phyloP scores from a whole-genome alignment of 2,888 invertebrate genomes.

The Seladonia tumulorum region DNA sequence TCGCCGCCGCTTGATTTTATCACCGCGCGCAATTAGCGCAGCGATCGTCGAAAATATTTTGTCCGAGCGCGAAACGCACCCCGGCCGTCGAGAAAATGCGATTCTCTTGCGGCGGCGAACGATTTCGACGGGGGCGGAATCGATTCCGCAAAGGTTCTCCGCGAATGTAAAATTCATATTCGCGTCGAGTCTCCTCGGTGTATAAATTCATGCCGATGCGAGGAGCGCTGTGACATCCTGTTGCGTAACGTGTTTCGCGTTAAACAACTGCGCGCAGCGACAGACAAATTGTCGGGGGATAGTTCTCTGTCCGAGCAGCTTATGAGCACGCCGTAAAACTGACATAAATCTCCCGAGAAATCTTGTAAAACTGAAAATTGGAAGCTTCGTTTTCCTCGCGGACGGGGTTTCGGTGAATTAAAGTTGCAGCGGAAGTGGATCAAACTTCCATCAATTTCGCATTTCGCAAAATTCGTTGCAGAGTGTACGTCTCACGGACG shows the following conservation, averaged over 20 bases:
- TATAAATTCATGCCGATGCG: background rate
- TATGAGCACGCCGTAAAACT: background rate
- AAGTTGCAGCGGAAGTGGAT: background rate
- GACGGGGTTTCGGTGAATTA: background rate
- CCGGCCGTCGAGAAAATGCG: background rate
- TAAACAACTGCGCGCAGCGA: background rate
- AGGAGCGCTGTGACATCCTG: background rate
- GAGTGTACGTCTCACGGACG: background rate
- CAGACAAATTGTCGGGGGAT: background rate
- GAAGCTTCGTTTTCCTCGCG: background rate
- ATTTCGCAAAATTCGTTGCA: background rate
- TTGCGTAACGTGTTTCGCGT: background rate
- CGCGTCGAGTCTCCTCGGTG: background rate
- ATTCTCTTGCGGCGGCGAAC: background rate
- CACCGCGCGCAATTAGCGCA: background rate
- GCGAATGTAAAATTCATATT: constrained; percentile 3
- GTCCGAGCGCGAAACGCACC: background rate
- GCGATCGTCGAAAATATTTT: background rate
- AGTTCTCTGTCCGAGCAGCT: background rate
- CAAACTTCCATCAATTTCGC: background rate
- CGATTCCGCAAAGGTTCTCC: background rate
- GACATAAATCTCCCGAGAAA: background rate
- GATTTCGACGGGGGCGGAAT: background rate
- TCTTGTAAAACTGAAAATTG: background rate
- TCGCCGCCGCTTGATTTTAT: background rate